These are phyloP conservation scores for Gnathonemus echidnorhynchus DNA, from an alignment of 2,113 vertebrate genomes.

Conservation along the genomic window DNA sequence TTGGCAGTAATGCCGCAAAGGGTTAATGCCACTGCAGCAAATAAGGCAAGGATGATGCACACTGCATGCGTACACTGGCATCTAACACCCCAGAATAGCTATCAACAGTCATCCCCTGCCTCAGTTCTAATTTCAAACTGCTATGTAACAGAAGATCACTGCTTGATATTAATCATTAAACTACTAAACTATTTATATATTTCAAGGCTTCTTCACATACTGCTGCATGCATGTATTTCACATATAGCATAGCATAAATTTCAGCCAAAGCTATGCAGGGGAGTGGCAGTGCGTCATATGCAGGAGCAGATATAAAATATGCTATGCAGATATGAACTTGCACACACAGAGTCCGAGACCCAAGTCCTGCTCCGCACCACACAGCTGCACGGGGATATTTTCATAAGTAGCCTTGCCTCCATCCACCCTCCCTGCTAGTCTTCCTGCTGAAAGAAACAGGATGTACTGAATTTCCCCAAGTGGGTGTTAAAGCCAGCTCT, in stretches of 20 bases:
- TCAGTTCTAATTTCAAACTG: neutral
- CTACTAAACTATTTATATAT: neutral
- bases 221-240: neutral
- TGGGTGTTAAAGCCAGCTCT: neutral
- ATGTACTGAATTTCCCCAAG: slow-evolving; percentile 11
- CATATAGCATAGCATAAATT: neutral
- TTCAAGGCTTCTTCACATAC: neutral
- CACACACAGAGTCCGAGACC: neutral
- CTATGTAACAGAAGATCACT: neutral
- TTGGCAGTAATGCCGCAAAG: neutral
- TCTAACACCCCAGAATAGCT: neutral
- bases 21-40: neutral
- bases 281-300: neutral
- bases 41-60: neutral
- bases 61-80: neutral
- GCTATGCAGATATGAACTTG: neutral
- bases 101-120: neutral
- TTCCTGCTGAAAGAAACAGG: slow-evolving; percentile 11
- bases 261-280: neutral
- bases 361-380: neutral
- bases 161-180: neutral
- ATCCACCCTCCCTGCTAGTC: neutral
- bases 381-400: neutral
- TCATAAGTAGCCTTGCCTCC: neutral
- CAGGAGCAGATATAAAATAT: neutral